Base-by-base conservation (phyloP, 2,113 vertebrate genomes). In the Chaetodon auriga region DNA sequence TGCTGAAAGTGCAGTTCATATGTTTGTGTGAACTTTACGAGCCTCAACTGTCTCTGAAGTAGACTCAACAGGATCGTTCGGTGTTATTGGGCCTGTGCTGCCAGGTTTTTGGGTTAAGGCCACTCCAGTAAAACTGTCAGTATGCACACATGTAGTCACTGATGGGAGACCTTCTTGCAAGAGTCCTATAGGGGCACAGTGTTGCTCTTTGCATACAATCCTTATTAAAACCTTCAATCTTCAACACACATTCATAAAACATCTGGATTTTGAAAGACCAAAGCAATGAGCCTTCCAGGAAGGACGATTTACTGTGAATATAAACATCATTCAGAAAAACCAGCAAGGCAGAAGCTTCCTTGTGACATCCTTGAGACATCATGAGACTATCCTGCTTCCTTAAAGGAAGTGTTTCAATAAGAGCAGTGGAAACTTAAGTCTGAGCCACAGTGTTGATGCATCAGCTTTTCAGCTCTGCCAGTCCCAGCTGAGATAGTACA, bases 61-160 rank as follows among this genome's bases (percentile, higher is more conserved):
- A 63, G 35, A 65, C 65, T 60, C 51, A 74, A 68, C 25, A 48
- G 18, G 25, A 63, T 35, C 23, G 21, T 35, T 36, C 21, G 43
- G 61, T 61, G 35, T 78, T 10, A 4, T 2, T 49, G 38, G 14
- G 49, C 3, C 16, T 48, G 14, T 30, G 9, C 61, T 49, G 2
- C 3, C 46, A 80, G n/a, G 57, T 65, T 58, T 64, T 45, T 80
- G 61, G 36, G 21, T 64, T 66, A 60, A 76, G 62, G 72, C 4
- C 62, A 73, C 60, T 15, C 0, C 21, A 25, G 4, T 64, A 49
- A 68, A 63, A 51, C 11, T 7, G 38, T 7, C 8, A 41, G 1
- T 73, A 30, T 30, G 30, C 30, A 30, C 2, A 16, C 43, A 69
- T 30, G 4, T 55, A 69, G 41, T 57, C 49, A 57, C 11, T 35